phyloP scores from a whole-genome alignment of 2,113 vertebrate genomes.

The Pavo muticus region DNA sequence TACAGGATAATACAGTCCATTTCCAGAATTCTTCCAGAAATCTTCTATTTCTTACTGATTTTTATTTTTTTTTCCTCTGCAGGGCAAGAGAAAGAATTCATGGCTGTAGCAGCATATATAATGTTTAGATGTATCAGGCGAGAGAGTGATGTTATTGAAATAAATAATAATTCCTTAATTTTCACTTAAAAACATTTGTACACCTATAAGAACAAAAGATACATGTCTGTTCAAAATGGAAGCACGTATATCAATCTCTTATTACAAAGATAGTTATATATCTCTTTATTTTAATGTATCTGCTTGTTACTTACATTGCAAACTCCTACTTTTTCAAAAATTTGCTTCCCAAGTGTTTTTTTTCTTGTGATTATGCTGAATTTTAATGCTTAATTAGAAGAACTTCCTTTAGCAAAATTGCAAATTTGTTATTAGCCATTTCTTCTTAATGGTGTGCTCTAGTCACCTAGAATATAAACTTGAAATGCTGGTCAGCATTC shows the following conservation, averaged over 20 bases:
- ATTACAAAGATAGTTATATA: neutral
- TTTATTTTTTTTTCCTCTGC: neutral
- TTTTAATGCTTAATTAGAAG: slow-evolving; percentile 33
- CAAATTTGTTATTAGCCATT: slow-evolving; percentile 7
- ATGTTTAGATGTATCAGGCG: neutral
- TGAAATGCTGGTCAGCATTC: neutral
- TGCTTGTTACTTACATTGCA: neutral
- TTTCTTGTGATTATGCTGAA: neutral
- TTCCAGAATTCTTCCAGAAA: neutral
- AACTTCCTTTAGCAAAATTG: neutral
- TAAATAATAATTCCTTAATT: neutral
- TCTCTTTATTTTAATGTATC: neutral
- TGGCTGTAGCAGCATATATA: neutral
- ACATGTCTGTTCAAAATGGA: neutral
- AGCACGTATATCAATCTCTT: neutral
- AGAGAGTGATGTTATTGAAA: neutral
- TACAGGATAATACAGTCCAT: neutral
- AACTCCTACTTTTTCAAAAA: neutral
- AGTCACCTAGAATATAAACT: slow-evolving; percentile 14
- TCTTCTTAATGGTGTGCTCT: neutral
- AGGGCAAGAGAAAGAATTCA: neutral
- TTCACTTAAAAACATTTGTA: neutral
- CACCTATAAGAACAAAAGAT: neutral
- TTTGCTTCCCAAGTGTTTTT: neutral
- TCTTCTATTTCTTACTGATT: neutral